These are phyloP conservation scores for Temnothorax ravouxi DNA, from an alignment of 2,888 invertebrate species.

Conservation along the genomic window DNA sequence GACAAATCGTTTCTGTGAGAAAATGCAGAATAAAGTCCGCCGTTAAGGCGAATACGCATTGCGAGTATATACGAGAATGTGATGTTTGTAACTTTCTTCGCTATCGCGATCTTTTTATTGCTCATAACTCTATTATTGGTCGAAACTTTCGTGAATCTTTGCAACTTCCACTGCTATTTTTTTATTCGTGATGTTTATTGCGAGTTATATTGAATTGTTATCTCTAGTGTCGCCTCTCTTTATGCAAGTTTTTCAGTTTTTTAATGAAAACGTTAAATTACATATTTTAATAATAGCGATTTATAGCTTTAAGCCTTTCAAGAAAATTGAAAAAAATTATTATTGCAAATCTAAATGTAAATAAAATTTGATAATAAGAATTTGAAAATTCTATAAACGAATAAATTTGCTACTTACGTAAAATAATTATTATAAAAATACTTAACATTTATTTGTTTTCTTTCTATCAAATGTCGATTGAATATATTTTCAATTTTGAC, in stretches of 20 bases:
- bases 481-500: not conserved
- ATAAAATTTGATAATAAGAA: slow-evolving; percentile 19
- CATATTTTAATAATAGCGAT: slow-evolving; percentile 1
- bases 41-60: slow-evolving; percentile 19
- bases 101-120: not conserved
- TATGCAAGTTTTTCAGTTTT: not conserved
- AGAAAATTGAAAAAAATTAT: not conserved
- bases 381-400: not conserved
- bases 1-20: slow-evolving; percentile 53
- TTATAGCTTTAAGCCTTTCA: not conserved
- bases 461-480: not conserved
- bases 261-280: slow-evolving; percentile 12
- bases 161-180: not conserved
- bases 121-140: not conserved
- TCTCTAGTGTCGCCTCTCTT: not conserved
- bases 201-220: slow-evolving; percentile 10
- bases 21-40: slow-evolving; percentile 17
- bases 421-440: slow-evolving; percentile 6
- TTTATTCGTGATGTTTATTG: not conserved
- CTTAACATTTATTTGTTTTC: not conserved
- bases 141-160: not conserved
- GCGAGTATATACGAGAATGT: not conserved
- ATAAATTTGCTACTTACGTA: not conserved
- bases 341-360: not conserved
- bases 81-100: slow-evolving; percentile 4